These are phyloP conservation scores for Xiphorhynchus erythropygius DNA, from an alignment of 2,797 vertebrate genomes.

Conservation along the genomic window DNA sequence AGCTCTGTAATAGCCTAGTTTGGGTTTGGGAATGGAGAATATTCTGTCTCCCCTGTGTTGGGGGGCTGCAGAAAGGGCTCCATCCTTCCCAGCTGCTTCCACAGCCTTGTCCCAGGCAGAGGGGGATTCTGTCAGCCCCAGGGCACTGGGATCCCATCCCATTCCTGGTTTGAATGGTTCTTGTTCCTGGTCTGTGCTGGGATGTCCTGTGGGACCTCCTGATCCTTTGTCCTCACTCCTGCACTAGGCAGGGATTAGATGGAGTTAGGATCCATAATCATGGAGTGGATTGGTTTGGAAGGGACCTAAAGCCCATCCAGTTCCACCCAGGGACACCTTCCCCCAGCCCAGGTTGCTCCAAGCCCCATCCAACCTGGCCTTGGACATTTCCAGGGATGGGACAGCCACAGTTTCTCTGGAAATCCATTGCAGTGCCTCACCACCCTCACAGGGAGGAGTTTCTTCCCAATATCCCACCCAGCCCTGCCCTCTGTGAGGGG, in stretches of 20 bases:
- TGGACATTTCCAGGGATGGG: background rate
- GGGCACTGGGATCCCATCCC: background rate
- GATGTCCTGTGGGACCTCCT: background rate
- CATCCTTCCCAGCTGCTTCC: fast-evolving
- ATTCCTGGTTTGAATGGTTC: background rate
- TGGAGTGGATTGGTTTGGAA: background rate
- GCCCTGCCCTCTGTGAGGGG: background rate
- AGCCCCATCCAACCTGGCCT: fast-evolving
- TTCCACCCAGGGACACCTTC: background rate
- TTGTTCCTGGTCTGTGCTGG: background rate
- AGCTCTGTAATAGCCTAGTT: fast-evolving
- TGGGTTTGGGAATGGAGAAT: background rate
- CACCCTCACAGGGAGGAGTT: background rate
- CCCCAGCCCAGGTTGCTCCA: background rate
- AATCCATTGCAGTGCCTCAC: background rate
- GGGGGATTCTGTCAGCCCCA: fast-evolving
- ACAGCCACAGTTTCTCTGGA: background rate
- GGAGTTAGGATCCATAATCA: background rate
- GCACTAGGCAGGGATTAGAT: fast-evolving
- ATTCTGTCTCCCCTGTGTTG: background rate
- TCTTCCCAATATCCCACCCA: background rate
- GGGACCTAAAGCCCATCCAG: background rate
- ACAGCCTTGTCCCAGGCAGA: background rate
- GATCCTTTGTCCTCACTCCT: background rate
- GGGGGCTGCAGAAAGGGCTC: background rate